Conservation (phyloP, 2,888 invertebrate species). For the Norana najaformis region DNA sequence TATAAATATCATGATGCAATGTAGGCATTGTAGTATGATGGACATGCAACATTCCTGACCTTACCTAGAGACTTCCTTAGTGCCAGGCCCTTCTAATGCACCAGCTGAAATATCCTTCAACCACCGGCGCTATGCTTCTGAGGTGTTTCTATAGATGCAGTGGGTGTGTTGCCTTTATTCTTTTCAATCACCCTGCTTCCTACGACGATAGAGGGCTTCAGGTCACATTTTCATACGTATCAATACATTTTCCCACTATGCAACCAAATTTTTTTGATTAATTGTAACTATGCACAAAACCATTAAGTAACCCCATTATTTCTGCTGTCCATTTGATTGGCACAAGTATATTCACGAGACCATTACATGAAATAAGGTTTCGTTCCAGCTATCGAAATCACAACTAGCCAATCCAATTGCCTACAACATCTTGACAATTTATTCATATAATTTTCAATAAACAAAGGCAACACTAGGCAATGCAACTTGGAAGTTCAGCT, state of each 20-base stretch:
- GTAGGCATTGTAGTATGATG: constrained; percentile 16
- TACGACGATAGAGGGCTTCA: background rate
- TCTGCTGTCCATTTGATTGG: background rate
- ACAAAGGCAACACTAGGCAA: background rate
- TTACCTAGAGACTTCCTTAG: background rate
- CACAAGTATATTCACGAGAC: background rate
- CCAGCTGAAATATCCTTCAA: background rate
- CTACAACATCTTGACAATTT: background rate
- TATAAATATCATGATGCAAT: constrained; percentile 19
- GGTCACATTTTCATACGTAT: background rate
- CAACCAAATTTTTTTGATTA: background rate
- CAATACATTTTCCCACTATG: background rate
- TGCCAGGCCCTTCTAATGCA: background rate
- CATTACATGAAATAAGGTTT: background rate
- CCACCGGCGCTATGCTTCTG: background rate
- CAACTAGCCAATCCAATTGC: background rate
- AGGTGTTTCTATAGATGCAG: background rate
- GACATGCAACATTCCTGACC: background rate
- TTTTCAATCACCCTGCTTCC: background rate
- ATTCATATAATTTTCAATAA: background rate
- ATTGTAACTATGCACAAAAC: background rate
- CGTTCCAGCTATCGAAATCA: background rate
- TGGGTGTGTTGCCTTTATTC: background rate
- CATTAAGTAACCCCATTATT: background rate
- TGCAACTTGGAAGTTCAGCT: background rate